Evolutionary conservation across 2,888 invertebrate genomes (phyloP), one percentile per base, ranked within the genome.

Genomic region (Nomada fucata): DNA sequence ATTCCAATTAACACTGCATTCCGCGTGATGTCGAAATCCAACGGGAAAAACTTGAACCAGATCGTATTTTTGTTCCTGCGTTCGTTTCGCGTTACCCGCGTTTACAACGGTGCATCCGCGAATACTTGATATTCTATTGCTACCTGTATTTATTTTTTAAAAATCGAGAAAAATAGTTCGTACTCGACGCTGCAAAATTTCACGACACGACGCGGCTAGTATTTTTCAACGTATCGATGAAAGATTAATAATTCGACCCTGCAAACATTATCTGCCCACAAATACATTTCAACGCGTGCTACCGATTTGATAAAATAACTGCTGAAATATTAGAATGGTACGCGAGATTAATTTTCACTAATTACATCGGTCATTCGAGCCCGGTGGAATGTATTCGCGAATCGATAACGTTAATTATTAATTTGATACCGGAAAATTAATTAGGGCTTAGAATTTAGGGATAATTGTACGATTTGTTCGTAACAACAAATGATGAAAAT

Each of bases 51-150:
- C 13, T 13, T 15, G 42, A 20, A 29, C 13, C 9, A 4, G 13
- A n/a, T 23, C 15, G 36, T 65, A 77, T 65, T 70, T 79, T 77
- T 11, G 64, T 60, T 77, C 36, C 59, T 64, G 70, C 53, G 57
- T 20, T 20, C 29, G 59, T 70, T 59, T 64, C 36, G 11, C 47
- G 52, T 64, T 63, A 26, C 61, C 20, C 15, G 10, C n/a, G 15
- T 18, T 29, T 55, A 11, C 23, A 13, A 11, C 26, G 9, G 4
- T 0, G 2, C 15, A 13, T 65, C 10, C 44, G 1, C 11, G 67
- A 53, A 47, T 55, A 55, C 53, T 60, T 59, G 29, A 18, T 70
- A 42, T 69, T 50, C 18, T 44, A 55, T 64, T 59, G 47, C 7
- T 3, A 11, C 0, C 9, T 7, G 7, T 60, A 36, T 78, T 78